Base-by-base conservation (phyloP, 2,113 vertebrate species). In the Forbesichthys papilliferus region DNA sequence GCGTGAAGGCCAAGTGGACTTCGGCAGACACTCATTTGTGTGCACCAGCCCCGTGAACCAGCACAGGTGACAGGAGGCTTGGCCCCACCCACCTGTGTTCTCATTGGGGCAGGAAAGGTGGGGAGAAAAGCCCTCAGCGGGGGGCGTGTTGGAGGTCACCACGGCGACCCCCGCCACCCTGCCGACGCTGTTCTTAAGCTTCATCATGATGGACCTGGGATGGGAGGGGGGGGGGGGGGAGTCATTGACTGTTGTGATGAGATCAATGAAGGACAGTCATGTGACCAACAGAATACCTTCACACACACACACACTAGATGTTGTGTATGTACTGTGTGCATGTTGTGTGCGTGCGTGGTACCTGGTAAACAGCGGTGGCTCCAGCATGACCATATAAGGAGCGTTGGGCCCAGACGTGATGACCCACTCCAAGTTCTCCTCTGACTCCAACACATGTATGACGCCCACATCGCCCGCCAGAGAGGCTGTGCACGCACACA, bases 41-140 rank as follows among this genome's bases (percentile, higher is more conserved):
- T 27, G 27, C 27, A 27, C 27, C 27, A 27, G 20, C 20, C 20
- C 20, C 20, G 20, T 20, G 20, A 20, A 20, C 20, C 20, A 20
- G 11, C 11, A 42, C 78, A 69, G 36, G 83, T 59, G 42, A 14
- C 0, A 1, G 55, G 62, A 59, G 48, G 75, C 11, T 6, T 9
- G 10, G 13, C 14, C 14, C 18, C 58, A 66, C 80, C 53, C 69
- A 94, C 93, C 93, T 75, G 90, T 81, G 81, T 91, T 94, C 71
- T 98, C 95, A 0, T 95, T 98, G 85, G 97, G 97, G 65, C 97
- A 98, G 3, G 88, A 76, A 20, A 92, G 80, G 48, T 95, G 96
- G 0, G 95, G 94, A 9, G 97, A 98, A 81, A 95, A 95, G 0
- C 90, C 91, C 0, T 70, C 13, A 0, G 64, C 0, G 0, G 94